phyloP scores from a whole-genome alignment of 2,888 invertebrate genomes.

The Ligdia adustata region DNA sequence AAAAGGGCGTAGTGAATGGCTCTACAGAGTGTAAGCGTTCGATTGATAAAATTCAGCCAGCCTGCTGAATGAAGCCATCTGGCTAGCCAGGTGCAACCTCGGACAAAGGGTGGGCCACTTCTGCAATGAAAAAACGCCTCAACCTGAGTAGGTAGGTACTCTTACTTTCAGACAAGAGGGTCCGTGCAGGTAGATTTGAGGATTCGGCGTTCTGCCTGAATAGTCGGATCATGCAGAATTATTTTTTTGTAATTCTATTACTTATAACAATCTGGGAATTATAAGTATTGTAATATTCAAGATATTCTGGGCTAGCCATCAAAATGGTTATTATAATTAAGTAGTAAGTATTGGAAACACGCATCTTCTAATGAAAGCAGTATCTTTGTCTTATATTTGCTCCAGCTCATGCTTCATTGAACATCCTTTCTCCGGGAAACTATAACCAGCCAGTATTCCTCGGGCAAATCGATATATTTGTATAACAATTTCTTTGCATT shows the following conservation, averaged over 20 bases:
- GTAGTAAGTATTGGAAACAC: too few species aligned
- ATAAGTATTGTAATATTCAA: too few species aligned
- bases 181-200: constrained; percentile 27
- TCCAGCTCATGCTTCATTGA: too few species aligned
- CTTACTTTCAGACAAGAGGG: constrained; percentile 32
- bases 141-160: constrained; percentile 25
- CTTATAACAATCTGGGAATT: too few species aligned
- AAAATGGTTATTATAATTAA: too few species aligned
- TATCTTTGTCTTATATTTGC: too few species aligned
- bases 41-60: constrained; percentile 76
- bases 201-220: background rate
- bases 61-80: constrained; percentile 72
- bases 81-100: constrained; percentile 66
- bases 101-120: constrained; percentile 59
- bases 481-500: too few species aligned
- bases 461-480: too few species aligned
- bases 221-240: background rate
- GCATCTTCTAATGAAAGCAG: too few species aligned
- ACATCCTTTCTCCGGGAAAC: too few species aligned
- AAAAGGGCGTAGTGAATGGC: constrained; percentile 64
- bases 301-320: too few species aligned
- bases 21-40: constrained; percentile 51
- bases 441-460: too few species aligned
- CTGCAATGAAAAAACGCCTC: constrained; percentile 39
- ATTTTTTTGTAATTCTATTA: background rate